Percentiles rank a stretch among this genome's conserved stretches.
These are phyloP conservation scores for Flabesymbios commensalis DNA, from an alignment of 2,888 invertebrate species.

Conservation along the genomic window DNA sequence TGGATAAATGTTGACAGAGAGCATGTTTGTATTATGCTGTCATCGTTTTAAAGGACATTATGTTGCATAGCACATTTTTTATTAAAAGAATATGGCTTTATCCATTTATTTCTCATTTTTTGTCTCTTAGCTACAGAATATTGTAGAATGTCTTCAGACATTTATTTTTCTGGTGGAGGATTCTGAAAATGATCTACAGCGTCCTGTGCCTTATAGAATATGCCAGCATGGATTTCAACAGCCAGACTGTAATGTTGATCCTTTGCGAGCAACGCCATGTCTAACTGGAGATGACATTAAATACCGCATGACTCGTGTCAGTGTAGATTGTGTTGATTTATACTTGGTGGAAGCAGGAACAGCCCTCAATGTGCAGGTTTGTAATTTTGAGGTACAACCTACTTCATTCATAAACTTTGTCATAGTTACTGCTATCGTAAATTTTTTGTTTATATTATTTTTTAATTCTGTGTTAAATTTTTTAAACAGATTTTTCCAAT, in stretches of 20 bases:
- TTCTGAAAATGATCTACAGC: slow-evolving; percentile 85
- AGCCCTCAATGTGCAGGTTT: slow-evolving; percentile 82
- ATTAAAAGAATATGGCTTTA: no score
- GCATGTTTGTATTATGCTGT: no score
- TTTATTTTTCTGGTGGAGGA: slow-evolving; percentile 83
- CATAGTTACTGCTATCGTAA: no score
- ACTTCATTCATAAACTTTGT: no score
- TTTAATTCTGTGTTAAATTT: no score
- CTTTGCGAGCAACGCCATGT: slow-evolving; percentile 68
- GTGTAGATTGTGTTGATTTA: slow-evolving; percentile 71
- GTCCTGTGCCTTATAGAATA: slow-evolving; percentile 71
- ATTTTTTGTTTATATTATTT: no score
- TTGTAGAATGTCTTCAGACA: slow-evolving; percentile 81
- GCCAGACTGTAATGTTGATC: slow-evolving; percentile 66
- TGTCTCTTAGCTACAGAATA: slow-evolving; percentile 72
- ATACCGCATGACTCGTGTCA: slow-evolving; percentile 82
- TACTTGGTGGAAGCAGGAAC: slow-evolving; percentile 88
- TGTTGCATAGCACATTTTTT: no score
- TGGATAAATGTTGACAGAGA: no score
- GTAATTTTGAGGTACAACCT: neutral
- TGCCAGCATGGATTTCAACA: slow-evolving; percentile 67
- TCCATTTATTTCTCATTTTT: no score
- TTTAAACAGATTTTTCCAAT: slow-evolving; percentile 79
- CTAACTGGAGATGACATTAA: slow-evolving; percentile 84
- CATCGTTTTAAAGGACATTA: no score